Conservation (phyloP, 2,888 invertebrate genomes). For the Yponomeuta cagnagella region DNA sequence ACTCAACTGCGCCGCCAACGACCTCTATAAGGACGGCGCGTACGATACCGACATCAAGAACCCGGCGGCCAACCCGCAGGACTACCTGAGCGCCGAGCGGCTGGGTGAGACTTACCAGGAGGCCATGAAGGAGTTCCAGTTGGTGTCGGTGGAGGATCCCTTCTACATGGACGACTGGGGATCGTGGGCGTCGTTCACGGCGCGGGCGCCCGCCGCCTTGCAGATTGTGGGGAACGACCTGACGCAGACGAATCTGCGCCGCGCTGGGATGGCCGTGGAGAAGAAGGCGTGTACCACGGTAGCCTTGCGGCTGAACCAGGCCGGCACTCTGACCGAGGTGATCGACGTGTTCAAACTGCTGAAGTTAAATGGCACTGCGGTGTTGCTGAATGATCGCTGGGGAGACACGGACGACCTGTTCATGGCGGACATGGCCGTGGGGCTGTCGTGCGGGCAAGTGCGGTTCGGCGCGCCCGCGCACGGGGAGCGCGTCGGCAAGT, state of each 20-base stretch:
- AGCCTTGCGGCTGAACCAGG: constrained; percentile 96
- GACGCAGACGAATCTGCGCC: constrained; percentile 92
- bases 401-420: constrained; percentile 99
- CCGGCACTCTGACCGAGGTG: constrained; percentile 97
- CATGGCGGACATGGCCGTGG: constrained; percentile 98
- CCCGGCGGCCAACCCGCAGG: constrained; percentile 88
- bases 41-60: constrained; percentile 99
- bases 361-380: constrained; percentile 97
- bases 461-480: constrained; percentile 99
- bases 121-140: constrained; percentile 91
- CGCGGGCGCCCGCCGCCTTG: constrained; percentile 72
- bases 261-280: constrained; percentile 93
- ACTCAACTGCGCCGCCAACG: constrained; percentile 97
- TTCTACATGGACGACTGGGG: constrained; percentile 99
- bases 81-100: constrained; percentile 88
- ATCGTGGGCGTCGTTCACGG: constrained; percentile 89
- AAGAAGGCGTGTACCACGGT: constrained; percentile 96
- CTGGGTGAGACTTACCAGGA: constrained; percentile 90
- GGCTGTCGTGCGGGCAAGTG: constrained; percentile 97
- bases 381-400: constrained; percentile 73
- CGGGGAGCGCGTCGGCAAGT: constrained; percentile 96
- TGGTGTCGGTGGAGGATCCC: constrained; percentile 97
- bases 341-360: constrained; percentile 94
- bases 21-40: constrained; percentile 88
- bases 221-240: constrained; percentile 96